Evolutionary conservation across 2,113 vertebrate genomes (phyloP).

Genomic region (Apistogramma diplotaenia): DNA sequence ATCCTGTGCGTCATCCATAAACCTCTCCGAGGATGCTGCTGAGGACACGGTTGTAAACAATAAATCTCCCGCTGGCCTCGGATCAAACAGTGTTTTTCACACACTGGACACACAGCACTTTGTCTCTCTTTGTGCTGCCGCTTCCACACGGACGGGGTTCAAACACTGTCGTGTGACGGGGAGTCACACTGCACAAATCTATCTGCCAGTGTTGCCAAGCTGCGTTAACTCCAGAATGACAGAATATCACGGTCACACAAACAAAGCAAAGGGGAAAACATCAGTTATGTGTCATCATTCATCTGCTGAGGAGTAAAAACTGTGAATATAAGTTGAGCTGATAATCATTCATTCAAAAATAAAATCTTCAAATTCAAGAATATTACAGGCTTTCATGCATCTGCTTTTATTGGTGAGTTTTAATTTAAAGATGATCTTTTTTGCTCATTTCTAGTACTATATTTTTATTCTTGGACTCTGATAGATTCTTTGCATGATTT

Average conservation of each 20-base stretch:
- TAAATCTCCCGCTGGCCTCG: not conserved
- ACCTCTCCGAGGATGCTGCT: not conserved
- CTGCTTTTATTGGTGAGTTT: too few relatives aligned
- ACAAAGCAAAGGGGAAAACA: not conserved
- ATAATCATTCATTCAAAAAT: too few relatives aligned
- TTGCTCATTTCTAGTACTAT: not conserved
- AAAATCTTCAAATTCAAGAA: not conserved
- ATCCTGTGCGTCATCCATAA: not conserved
- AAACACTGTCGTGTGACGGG: not conserved
- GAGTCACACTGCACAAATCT: not conserved
- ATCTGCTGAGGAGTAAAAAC: not conserved
- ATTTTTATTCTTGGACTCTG: not conserved
- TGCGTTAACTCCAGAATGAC: not conserved
- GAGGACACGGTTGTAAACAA: not conserved
- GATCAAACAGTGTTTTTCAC: not conserved
- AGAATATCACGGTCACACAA: not conserved
- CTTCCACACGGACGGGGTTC: not conserved
- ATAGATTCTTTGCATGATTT: not conserved
- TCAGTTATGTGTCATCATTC: not conserved
- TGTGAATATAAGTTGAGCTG: not conserved
- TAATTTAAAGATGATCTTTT: too few relatives aligned
- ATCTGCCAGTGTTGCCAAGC: not conserved
- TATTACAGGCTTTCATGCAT: not conserved
- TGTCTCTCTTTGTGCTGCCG: not conserved
- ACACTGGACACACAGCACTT: not conserved